Percentiles rank a stretch among this genome's conserved stretches.
Evolutionary conservation across 1,140 invertebrate species (phyloP).

Genomic region (Hetaerina americana): DNA sequence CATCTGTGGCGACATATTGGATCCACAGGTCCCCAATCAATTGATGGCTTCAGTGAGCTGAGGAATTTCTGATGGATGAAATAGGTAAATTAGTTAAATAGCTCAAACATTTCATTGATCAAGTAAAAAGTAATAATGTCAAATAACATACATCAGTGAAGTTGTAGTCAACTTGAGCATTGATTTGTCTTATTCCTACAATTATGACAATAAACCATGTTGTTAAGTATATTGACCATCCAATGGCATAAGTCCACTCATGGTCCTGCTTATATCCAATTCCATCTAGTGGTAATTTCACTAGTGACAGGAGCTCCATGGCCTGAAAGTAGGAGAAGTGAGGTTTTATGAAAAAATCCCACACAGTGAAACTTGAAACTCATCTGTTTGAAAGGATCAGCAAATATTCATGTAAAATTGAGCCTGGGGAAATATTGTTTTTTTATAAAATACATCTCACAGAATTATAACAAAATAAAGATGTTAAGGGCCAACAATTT

Average conservation of each 20-base stretch:
- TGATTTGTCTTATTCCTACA: constrained; percentile 29
- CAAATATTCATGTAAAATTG: too few species aligned
- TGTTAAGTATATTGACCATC: constrained; percentile 29
- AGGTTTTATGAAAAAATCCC: background rate
- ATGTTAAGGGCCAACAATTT: too few species aligned
- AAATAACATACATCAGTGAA: constrained; percentile 24
- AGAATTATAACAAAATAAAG: too few species aligned
- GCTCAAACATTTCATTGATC: too few species aligned
- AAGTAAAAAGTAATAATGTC: constrained; percentile 3
- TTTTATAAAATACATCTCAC: too few species aligned
- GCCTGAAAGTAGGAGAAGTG: constrained; percentile 12
- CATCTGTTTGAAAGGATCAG: too few species aligned
- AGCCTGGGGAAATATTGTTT: too few species aligned
- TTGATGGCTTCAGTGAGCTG: constrained; percentile 38
- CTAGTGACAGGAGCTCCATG: constrained; percentile 29
- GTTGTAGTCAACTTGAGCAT: constrained; percentile 28
- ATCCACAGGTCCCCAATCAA: constrained; percentile 46
- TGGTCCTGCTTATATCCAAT: constrained; percentile 21
- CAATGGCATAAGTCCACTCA: constrained; percentile 28
- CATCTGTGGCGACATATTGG: constrained; percentile 30
- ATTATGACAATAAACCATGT: constrained; percentile 28
- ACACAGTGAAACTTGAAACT: too few species aligned
- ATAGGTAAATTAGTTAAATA: background rate
- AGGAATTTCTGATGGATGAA: constrained; percentile 35
- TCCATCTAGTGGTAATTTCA: constrained; percentile 21